Conservation (phyloP, 2,113 vertebrate species). For the Plecotus auritus region DNA sequence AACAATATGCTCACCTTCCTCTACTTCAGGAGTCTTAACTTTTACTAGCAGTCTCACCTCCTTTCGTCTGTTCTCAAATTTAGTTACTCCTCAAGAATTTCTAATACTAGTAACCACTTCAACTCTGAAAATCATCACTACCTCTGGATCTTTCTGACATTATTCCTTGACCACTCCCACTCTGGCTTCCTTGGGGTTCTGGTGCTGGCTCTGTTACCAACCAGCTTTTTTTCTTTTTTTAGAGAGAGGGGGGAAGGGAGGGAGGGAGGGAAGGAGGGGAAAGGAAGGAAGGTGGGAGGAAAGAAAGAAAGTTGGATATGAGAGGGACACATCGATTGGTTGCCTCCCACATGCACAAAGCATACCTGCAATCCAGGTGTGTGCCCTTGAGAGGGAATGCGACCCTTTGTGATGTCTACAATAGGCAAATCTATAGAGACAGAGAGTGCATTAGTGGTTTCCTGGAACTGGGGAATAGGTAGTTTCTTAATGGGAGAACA, state of each 20-base stretch:
- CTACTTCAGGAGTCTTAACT: constrained; percentile 7
- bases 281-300: neutral
- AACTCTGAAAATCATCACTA: neutral
- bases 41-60: neutral
- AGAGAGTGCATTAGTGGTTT: neutral
- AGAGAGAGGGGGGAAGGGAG: neutral
- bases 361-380: too few relatives aligned
- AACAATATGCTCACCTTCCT: neutral
- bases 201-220: neutral
- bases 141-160: neutral
- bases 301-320: too few relatives aligned
- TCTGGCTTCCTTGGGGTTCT: constrained; percentile 13
- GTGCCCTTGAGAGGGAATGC: too few relatives aligned
- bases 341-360: too few relatives aligned
- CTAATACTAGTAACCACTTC: neutral
- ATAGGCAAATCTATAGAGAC: neutral
- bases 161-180: neutral
- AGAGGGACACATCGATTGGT: too few relatives aligned
- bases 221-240: neutral
- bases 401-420: neutral
- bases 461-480: neutral
- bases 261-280: neutral
- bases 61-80: neutral
- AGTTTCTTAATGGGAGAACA: neutral
- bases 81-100: constrained; percentile 26